Evolutionary conservation across 2,888 invertebrate species (phyloP).

Genomic region (Spisula solida): DNA sequence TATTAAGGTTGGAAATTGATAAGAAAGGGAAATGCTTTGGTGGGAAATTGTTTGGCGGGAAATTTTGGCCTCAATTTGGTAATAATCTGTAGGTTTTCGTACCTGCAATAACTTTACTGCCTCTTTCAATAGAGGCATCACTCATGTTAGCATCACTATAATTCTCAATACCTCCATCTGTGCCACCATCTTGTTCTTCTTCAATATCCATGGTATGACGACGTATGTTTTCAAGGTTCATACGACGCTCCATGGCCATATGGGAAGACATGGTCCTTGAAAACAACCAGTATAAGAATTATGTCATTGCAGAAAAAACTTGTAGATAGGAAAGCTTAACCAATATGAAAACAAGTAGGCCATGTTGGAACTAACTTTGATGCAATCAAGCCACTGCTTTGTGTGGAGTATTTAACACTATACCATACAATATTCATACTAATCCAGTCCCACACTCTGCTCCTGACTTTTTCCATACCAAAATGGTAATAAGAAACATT

Average conservation of each 20-base stretch:
- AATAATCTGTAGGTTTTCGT: constrained; percentile 34
- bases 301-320: too few species aligned
- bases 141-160: constrained; percentile 80
- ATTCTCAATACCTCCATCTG: constrained; percentile 74
- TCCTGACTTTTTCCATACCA: too few species aligned
- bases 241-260: constrained; percentile 82
- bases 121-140: constrained; percentile 76
- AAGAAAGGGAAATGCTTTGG: background rate
- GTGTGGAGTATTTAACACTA: too few species aligned
- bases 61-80: background rate
- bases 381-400: too few species aligned
- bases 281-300: background rate
- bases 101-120: constrained; percentile 78
- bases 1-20: background rate
- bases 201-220: constrained; percentile 82
- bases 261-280: constrained; percentile 55
- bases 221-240: constrained; percentile 85
- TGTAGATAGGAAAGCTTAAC: too few species aligned
- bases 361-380: too few species aligned
- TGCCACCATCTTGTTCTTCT: constrained; percentile 79
- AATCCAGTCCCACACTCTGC: too few species aligned
- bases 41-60: background rate
- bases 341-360: too few species aligned
- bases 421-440: too few species aligned
- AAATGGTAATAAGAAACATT: too few species aligned